phyloP scores from a whole-genome alignment of 2,113 vertebrate genomes.

The Sinocyclocheilus anshuiensis region DNA sequence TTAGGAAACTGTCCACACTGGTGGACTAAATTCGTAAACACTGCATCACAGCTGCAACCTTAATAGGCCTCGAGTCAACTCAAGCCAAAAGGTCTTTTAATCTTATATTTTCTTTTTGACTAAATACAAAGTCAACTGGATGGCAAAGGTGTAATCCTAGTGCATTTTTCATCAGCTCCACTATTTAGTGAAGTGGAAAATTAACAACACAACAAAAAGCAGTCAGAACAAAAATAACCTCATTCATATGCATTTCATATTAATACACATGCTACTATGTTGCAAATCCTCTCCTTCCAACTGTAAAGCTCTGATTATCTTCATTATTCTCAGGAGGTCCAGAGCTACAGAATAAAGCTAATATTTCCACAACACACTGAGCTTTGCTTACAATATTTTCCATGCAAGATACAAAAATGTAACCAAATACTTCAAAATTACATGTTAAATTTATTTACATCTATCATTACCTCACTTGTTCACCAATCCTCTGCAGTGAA shows the following conservation, averaged over 20 bases:
- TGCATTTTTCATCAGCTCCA: conserved; percentile 52
- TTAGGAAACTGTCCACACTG: conserved; percentile 2
- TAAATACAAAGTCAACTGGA: conserved; percentile 46
- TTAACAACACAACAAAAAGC: conserved; percentile 49
- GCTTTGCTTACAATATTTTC: no score
- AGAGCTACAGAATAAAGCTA: background rate
- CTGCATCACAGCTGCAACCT: conserved; percentile 7
- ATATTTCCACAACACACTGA: background rate
- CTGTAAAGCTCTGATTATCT: conserved; percentile 27
- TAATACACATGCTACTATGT: background rate
- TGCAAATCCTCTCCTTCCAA: conserved; percentile 19
- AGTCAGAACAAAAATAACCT: conserved; percentile 14
- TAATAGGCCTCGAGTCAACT: conserved; percentile 32
- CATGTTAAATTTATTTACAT: background rate
- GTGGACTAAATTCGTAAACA: background rate
- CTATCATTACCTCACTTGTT: no score
- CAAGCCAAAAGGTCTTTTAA: conserved; percentile 25
- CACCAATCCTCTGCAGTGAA: no score
- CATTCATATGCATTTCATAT: conserved; percentile 52
- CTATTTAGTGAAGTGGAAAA: conserved; percentile 57
- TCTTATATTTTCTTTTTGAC: conserved; percentile 21
- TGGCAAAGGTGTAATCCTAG: conserved; percentile 45
- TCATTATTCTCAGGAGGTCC: conserved; percentile 2
- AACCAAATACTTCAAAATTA: background rate
- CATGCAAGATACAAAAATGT: no score